Evolutionary conservation across 2,113 vertebrate species (phyloP).

Genomic region (Cheirogaleus medius): DNA sequence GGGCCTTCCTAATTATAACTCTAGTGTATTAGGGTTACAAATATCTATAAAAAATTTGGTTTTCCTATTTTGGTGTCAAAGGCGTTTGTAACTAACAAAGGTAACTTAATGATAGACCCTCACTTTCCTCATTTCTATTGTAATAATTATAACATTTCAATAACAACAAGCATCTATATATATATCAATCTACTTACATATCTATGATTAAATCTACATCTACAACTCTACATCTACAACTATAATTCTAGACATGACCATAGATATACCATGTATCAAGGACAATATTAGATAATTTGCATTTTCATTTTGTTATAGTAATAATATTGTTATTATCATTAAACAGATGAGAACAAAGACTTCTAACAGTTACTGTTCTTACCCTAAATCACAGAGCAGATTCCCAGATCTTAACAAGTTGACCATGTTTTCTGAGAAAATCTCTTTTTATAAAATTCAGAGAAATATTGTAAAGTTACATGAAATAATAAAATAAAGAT

Average conservation of each 20-base stretch:
- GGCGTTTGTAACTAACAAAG: neutral
- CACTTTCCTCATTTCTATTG: neutral
- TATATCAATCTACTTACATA: neutral
- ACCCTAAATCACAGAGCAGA: neutral
- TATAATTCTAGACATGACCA: neutral
- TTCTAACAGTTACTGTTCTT: neutral
- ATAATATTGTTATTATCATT: neutral
- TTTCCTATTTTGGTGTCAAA: neutral
- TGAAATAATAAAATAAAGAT: neutral
- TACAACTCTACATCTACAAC: no score
- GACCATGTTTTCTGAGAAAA: neutral
- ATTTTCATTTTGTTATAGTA: neutral
- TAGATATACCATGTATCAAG: neutral
- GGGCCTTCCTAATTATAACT: neutral
- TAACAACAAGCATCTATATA: neutral
- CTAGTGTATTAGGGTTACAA: neutral
- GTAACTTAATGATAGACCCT: neutral
- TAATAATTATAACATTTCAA: neutral
- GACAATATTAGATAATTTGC: neutral
- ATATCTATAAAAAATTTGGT: neutral
- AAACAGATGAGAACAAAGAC: neutral
- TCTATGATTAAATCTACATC: neutral
- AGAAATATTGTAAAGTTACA: neutral
- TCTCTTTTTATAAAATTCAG: neutral
- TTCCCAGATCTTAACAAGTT: neutral